These are phyloP conservation scores for Anadara kagoshimensis DNA, from an alignment of 1,140 invertebrate genomes.

Conservation along the genomic window DNA sequence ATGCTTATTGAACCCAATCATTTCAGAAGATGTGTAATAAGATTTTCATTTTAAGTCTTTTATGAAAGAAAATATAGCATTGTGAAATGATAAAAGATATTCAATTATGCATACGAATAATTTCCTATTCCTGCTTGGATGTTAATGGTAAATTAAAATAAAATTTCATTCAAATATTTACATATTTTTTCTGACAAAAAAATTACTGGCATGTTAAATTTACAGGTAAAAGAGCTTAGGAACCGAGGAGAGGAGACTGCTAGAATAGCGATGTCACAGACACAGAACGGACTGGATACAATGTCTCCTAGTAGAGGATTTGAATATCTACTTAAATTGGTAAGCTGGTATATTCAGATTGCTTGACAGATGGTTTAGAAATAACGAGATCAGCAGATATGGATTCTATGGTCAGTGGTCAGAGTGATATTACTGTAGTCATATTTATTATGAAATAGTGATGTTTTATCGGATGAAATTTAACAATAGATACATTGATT, in stretches of 20 bases:
- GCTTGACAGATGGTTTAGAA: too few species aligned
- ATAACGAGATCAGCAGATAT: too few species aligned
- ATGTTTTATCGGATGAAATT: too few species aligned
- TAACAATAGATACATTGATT: too few species aligned
- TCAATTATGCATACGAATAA: too few species aligned
- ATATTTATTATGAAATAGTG: too few species aligned
- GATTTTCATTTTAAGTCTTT: too few species aligned
- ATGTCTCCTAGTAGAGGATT: constrained; percentile 85
- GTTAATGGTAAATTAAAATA: neutral
- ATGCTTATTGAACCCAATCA: neutral
- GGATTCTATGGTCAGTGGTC: too few species aligned
- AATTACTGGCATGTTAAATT: neutral
- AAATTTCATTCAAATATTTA: neutral
- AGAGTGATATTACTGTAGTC: too few species aligned
- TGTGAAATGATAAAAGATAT: too few species aligned
- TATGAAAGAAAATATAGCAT: too few species aligned
- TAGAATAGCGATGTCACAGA: constrained; percentile 85
- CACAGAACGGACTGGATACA: constrained; percentile 85
- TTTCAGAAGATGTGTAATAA: neutral
- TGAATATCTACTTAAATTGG: constrained; percentile 85
- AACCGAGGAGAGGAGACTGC: constrained; percentile 92
- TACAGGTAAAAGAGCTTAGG: constrained; percentile 83
- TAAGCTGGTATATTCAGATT: constrained; percentile 33
- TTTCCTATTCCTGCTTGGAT: neutral
- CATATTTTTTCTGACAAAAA: neutral